Base-by-base conservation (phyloP, 2,888 invertebrate genomes). In the Machimus rusticus region DNA sequence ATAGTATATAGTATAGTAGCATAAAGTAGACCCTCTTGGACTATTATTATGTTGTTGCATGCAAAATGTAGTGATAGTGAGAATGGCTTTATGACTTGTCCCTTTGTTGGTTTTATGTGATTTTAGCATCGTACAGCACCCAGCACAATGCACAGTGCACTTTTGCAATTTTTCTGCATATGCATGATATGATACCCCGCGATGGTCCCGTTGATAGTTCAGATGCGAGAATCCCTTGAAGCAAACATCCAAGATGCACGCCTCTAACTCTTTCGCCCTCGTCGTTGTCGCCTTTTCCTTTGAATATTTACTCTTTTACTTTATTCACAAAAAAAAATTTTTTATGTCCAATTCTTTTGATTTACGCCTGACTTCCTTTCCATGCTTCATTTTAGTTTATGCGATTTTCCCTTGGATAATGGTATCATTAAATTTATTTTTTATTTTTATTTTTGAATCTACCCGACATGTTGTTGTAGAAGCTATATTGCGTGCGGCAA, bases 201-300 rank as follows among this genome's bases (percentile, higher is more conserved):
- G 66, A 66, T 23, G 66, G 66, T 12, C 23, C 66, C 66, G 23
- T 66, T 66, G 66, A 66, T 66, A 66, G 28, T 23, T 19, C 66
- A 66, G 14, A 66, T 66, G 66, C 66, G 66, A 66, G 66, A 55
- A 19, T 51, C 76, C 76, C 37, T n/a, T 51, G 51, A 51, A 51
- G 51, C 31, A 16, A 37, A 0, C 76, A 76, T 14, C 16, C 39
- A 19, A 76, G 76, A 81, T 81, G 55, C 28, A 81, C 28, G 51
- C 51, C 34, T 51, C 19, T 34, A 55, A 81, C 55, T 81, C 81
- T 81, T 81, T 34, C 76, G 76, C 28, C 55, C 55, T 81, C 55
- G 43, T n/a, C 51, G 81, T 81, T 81, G 81, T 81, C 81, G 55
- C 51, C 81, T 81, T 31, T 81, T 55, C 51, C 55, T 81, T 28